phyloP scores from a whole-genome alignment of 2,797 vertebrate species.

The Rhinoraja longicauda region DNA sequence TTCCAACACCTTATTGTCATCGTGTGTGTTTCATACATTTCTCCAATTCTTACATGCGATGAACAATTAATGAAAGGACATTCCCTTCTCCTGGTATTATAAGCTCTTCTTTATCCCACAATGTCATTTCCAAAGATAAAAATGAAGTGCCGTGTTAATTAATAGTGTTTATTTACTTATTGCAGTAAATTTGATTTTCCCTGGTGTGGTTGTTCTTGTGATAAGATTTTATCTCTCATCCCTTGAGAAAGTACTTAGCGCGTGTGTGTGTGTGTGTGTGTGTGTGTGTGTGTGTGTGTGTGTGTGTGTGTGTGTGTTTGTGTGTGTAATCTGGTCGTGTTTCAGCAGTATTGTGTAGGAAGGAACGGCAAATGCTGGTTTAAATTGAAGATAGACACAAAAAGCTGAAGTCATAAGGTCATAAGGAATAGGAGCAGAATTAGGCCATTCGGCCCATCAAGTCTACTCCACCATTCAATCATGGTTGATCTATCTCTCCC shows the following conservation, averaged over 20 bases:
- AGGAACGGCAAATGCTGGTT: no score
- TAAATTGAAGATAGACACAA: no score
- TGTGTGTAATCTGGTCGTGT: not conserved
- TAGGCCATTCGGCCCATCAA: no score
- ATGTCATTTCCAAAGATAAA: not conserved
- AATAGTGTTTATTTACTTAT: constrained; percentile 18
- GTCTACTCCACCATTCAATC: no score
- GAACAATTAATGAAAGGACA: not conserved
- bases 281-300: not conserved
- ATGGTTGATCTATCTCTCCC: no score
- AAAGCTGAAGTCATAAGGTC: no score
- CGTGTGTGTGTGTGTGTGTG: not conserved
- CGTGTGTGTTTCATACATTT: not conserved
- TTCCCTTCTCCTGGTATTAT: not conserved
- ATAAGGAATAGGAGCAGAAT: no score
- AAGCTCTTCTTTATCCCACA: not conserved
- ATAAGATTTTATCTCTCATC: constrained; percentile 33
- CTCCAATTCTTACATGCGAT: not conserved
- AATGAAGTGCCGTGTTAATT: constrained; percentile 6
- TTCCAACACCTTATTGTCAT: not conserved
- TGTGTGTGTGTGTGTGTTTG: not conserved
- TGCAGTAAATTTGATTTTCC: constrained; percentile 18
- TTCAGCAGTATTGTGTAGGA: not conserved
- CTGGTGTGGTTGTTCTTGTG: constrained; percentile 9
- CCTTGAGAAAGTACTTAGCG: not conserved